These are phyloP conservation scores for Nothoprocta perdicaria DNA, from an alignment of 2,113 vertebrate species.

Conservation along the genomic window DNA sequence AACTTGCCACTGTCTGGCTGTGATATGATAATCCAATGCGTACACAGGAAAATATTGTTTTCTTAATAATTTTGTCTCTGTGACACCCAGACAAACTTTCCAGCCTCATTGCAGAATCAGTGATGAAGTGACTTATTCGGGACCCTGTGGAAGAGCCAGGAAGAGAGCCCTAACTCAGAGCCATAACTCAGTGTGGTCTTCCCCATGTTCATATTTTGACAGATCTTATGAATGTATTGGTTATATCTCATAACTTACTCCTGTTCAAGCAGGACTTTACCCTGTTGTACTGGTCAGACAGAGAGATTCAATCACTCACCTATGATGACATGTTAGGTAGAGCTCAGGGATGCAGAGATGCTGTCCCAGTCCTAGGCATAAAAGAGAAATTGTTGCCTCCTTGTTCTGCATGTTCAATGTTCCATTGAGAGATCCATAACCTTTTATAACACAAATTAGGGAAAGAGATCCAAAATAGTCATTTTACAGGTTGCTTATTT, in stretches of 20 bases:
- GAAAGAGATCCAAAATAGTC: background rate
- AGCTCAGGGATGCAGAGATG: background rate
- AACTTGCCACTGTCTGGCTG: background rate
- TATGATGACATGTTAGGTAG: background rate
- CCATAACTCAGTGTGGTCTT: background rate
- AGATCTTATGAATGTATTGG: background rate
- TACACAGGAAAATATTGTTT: background rate
- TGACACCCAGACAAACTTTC: background rate
- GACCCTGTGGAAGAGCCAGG: fast-evolving
- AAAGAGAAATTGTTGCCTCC: background rate
- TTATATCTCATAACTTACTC: background rate
- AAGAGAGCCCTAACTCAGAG: background rate
- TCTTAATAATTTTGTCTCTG: background rate
- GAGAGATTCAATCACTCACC: background rate
- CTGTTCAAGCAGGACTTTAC: background rate
- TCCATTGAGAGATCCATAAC: background rate
- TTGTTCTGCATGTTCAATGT: background rate
- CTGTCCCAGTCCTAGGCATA: background rate
- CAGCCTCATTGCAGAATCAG: background rate
- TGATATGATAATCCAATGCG: background rate
- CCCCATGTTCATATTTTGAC: background rate
- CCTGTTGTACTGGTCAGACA: background rate
- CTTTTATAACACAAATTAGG: background rate
- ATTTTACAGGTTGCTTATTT: background rate
- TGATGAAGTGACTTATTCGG: background rate